These are phyloP conservation scores for Melolontha melolontha DNA, from an alignment of 2,888 invertebrate genomes.

Conservation along the genomic window DNA sequence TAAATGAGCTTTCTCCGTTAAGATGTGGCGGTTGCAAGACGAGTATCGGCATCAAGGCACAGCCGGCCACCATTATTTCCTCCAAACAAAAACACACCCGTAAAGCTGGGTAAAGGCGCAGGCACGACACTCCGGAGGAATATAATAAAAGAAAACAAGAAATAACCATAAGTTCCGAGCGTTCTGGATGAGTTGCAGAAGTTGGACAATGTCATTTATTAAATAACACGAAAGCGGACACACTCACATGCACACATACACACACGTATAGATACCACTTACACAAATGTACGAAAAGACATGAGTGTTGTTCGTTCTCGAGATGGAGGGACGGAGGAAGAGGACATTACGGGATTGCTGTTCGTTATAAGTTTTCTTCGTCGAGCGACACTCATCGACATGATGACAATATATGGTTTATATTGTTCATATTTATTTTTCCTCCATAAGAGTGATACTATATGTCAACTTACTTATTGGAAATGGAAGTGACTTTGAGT, in stretches of 20 bases:
- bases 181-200: conserved; percentile 48
- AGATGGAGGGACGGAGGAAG: no score
- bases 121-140: conserved; percentile 55
- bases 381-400: conserved; percentile 19
- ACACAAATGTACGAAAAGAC: conserved; percentile 1
- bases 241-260: not conserved
- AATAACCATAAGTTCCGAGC: conserved; percentile 47
- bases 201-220: conserved; percentile 42
- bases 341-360: conserved; percentile 7
- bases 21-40: conserved; percentile 51
- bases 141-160: conserved; percentile 58
- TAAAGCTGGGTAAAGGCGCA: conserved; percentile 53
- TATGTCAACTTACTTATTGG: conserved; percentile 15
- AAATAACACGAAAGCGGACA: conserved; percentile 47
- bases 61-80: conserved; percentile 51
- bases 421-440: conserved; percentile 28
- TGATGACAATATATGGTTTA: conserved; percentile 29
- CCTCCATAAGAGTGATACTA: not conserved
- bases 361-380: conserved; percentile 27
- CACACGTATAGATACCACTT: conserved; percentile 2
- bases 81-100: conserved; percentile 20
- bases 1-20: conserved; percentile 66
- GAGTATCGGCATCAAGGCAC: conserved; percentile 50
- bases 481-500: conserved; percentile 10
- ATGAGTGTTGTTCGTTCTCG: not conserved